Base-by-base conservation (phyloP, 2,113 vertebrate species). In the Aspiorhynchus laticeps region DNA sequence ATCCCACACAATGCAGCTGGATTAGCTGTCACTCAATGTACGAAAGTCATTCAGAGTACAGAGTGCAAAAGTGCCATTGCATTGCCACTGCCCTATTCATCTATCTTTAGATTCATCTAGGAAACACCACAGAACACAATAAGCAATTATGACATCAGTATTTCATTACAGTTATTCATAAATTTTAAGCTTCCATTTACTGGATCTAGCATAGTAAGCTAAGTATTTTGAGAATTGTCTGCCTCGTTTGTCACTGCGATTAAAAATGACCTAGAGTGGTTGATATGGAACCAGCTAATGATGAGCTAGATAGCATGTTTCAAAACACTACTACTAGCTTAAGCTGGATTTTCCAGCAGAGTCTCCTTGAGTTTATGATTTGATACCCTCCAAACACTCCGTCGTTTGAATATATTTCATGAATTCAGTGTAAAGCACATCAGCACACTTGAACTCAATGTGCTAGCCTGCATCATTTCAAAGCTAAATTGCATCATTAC, bases 401-500 rank as follows among this genome's bases (percentile, higher is more conserved):
- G 31, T 83, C 67, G 21, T 87, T 65, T 80, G 63, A 90, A 88
- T 75, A 67, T 75, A 69, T 85, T 85, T 81, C 85, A 74, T 33
- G 78, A 80, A 83, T 87, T 74, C 33, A 67, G 38, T 84, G 87
- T 75, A 85, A 87, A 87, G 85, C 67, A 88, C 69, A 85, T 74
- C 78, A 80, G 26, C 78, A 14, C 36, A 48, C 61, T 83, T 80
- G 33, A 65, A 67, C 46, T 83, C 61, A 46, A 74, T 89, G 56
- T 63, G 67, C 59, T 85, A 51, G 76, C 82, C 88, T 36, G 21
- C 69, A 85, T 87, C 86, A 86, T 82, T 89, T 80, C 83, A 73
- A 63, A 75, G 80, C 77, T 75, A 89, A 80, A 90, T 89, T 88
- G 88, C 75, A 86, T 84, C 83, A 84, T 89, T 89, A 90, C 31